Evolutionary conservation across 2,797 vertebrate species (phyloP).

Genomic region (Pelochelys cantorii): DNA sequence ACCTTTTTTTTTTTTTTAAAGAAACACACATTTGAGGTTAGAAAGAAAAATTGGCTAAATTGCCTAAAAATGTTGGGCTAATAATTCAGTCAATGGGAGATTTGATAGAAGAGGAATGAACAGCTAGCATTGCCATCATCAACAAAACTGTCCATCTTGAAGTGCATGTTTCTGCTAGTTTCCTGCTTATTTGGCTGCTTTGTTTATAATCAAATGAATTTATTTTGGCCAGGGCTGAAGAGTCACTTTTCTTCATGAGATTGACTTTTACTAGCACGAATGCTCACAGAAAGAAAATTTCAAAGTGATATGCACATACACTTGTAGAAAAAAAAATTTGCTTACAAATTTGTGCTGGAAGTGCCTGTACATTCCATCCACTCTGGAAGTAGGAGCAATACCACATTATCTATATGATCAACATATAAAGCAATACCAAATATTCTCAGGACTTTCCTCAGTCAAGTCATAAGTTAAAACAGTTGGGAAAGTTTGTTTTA

Average conservation of each 20-base stretch:
- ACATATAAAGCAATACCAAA: not conserved
- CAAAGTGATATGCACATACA: not conserved
- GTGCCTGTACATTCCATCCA: not conserved
- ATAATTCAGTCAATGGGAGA: not conserved
- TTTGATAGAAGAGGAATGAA: not conserved
- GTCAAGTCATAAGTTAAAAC: not conserved
- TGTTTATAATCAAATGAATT: not conserved
- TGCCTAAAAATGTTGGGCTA: not conserved
- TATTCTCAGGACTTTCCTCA: not conserved
- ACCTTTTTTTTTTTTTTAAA: not conserved
- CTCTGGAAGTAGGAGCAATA: not conserved
- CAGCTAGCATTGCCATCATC: not conserved
- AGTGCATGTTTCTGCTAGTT: not conserved
- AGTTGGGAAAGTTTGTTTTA: not conserved
- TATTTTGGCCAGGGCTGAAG: not conserved
- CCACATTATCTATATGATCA: not conserved
- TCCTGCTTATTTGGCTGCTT: not conserved
- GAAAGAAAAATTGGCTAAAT: not conserved
- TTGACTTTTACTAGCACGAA: not conserved
- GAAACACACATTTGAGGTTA: not conserved
- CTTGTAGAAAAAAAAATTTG: not conserved
- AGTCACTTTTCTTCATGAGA: not conserved
- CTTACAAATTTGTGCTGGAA: not conserved
- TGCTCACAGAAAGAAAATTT: constrained; percentile 21
- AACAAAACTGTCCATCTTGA: not conserved